Conservation (phyloP, 2,888 invertebrate genomes). For the Baronia brevicornis region DNA sequence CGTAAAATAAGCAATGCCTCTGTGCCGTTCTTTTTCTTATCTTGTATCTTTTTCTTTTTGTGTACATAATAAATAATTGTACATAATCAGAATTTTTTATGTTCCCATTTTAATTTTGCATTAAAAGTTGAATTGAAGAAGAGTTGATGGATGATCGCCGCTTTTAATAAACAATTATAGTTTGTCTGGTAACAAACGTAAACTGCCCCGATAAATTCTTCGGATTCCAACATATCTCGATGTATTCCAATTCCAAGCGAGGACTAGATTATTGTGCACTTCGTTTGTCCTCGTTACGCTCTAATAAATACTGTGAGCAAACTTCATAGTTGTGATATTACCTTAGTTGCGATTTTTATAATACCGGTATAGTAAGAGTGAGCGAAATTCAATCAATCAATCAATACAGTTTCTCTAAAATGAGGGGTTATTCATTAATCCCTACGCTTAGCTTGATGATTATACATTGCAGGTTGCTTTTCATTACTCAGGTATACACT, state of each 20-base stretch:
- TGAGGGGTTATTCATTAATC: too few species aligned
- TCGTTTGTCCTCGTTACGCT: conserved; percentile 51
- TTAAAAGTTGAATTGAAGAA: conserved; percentile 53
- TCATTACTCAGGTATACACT: too few species aligned
- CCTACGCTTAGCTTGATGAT: too few species aligned
- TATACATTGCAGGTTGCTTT: too few species aligned
- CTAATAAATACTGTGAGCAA: conserved; percentile 40
- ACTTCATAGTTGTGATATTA: conserved; percentile 35
- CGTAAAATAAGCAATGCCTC: too few species aligned
- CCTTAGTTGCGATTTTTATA: conserved; percentile 13
- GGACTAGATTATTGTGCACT: conserved; percentile 51
- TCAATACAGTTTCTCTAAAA: conserved; percentile 30
- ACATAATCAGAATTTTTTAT: too few species aligned
- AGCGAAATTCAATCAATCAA: conserved; percentile 1
- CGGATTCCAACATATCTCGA: conserved; percentile 37
- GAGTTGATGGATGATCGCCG: conserved; percentile 52
- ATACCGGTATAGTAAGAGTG: conserved; percentile 3
- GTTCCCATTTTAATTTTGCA: conserved; percentile 49
- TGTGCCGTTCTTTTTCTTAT: too few species aligned
- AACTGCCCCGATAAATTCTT: conserved; percentile 44
- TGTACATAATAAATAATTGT: too few species aligned
- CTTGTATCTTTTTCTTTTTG: too few species aligned
- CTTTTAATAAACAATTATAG: conserved; percentile 59
- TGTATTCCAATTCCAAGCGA: conserved; percentile 28
- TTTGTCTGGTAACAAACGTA: conserved; percentile 46